These are phyloP conservation scores for Drosophila equinoxialis DNA, from an alignment of 1,140 invertebrate genomes.

Conservation along the genomic window DNA sequence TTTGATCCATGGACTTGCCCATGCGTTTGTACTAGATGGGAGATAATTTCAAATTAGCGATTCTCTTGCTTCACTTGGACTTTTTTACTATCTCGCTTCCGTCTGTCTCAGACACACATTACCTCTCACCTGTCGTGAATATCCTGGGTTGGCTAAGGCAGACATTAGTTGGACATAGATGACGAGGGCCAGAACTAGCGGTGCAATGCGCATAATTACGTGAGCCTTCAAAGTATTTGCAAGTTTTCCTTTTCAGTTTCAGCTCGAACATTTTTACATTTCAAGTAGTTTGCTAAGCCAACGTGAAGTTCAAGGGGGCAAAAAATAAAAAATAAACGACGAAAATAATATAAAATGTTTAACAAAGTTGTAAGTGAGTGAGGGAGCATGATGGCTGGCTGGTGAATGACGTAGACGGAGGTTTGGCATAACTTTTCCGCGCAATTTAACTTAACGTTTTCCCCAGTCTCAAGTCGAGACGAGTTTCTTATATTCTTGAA, in stretches of 20 bases:
- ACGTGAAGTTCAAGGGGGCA: constrained; percentile 35
- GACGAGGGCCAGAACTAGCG: constrained; percentile 32
- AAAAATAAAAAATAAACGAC: neutral
- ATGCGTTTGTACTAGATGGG: neutral
- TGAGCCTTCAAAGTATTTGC: constrained; percentile 66
- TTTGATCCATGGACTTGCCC: neutral
- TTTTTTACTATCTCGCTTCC: neutral
- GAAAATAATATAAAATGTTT: constrained; percentile 51
- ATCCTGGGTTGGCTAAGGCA: neutral
- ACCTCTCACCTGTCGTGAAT: constrained; percentile 10
- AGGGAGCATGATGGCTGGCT: neutral
- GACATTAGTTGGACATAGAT: constrained; percentile 34
- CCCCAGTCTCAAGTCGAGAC: constrained; percentile 7
- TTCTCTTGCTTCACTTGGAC: neutral
- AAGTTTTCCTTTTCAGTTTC: constrained; percentile 62
- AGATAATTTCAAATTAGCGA: neutral
- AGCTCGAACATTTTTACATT: constrained; percentile 72
- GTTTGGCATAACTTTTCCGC: constrained; percentile 70
- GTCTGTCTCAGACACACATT: neutral
- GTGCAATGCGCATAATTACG: constrained; percentile 67
- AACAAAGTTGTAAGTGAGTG: constrained; percentile 46
- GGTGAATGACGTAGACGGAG: too few species aligned
- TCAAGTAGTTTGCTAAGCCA: constrained; percentile 75
- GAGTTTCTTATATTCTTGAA: constrained; percentile 34
- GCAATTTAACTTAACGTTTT: constrained; percentile 72